These are phyloP conservation scores for Lateolabrax maculatus DNA, from an alignment of 2,797 vertebrate genomes.

Conservation along the genomic window DNA sequence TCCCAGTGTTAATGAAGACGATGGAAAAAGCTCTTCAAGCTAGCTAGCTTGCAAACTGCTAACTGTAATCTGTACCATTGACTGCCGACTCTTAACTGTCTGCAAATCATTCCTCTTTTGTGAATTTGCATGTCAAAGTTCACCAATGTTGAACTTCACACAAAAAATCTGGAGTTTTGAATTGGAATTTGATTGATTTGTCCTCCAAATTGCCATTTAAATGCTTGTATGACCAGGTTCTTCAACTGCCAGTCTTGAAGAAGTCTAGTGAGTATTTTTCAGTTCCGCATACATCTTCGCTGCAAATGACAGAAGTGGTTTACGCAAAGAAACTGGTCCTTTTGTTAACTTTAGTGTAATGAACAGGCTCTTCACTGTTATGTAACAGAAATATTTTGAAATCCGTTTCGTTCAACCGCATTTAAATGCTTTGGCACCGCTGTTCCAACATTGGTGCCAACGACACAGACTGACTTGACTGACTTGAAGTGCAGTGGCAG, in stretches of 20 bases:
- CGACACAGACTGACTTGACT: slow-evolving; percentile 21
- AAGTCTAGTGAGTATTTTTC: background rate
- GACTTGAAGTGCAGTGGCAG: slow-evolving; percentile 34
- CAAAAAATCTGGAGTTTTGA: no score
- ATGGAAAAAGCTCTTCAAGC: no score
- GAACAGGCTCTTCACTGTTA: slow-evolving; percentile 6
- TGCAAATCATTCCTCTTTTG: background rate
- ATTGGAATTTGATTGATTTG: background rate
- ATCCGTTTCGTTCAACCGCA: slow-evolving; percentile 22
- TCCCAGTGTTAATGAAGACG: background rate
- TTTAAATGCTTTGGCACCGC: slow-evolving; percentile 31
- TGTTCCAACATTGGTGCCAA: background rate
- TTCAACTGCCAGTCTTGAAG: background rate
- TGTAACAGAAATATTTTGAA: slow-evolving; percentile 19
- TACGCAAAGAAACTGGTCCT: background rate
- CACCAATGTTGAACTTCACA: background rate
- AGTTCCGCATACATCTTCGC: background rate
- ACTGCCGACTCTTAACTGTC: background rate
- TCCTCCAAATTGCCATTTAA: background rate
- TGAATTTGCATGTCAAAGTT: background rate
- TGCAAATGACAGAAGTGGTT: background rate
- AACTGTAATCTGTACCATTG: no score
- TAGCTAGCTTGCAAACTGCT: no score
- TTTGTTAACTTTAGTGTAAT: slow-evolving; percentile 4
- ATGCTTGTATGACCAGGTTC: background rate